Evolutionary conservation across 2,113 vertebrate genomes (phyloP).

Genomic region (Rhynchomys soricoides): DNA sequence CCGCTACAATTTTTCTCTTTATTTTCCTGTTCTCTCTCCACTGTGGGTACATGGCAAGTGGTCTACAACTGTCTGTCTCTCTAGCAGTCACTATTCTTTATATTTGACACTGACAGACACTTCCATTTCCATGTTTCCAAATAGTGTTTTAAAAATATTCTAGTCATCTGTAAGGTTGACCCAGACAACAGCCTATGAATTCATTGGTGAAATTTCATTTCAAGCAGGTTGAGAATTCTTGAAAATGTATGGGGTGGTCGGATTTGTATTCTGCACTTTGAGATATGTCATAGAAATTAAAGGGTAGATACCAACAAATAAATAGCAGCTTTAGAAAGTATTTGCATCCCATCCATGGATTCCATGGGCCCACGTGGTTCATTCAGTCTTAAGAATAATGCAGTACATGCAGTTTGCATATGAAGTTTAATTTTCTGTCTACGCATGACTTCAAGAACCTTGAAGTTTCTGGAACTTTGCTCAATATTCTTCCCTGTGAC

Average conservation of each 20-base stretch:
- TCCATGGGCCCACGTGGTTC: not conserved
- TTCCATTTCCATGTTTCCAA: conserved; percentile 52
- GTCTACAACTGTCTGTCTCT: not conserved
- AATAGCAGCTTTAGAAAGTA: not conserved
- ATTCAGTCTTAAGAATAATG: not conserved
- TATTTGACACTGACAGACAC: not conserved
- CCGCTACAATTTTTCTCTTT: not conserved
- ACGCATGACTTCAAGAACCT: not conserved
- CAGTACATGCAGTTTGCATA: not conserved
- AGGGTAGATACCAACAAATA: not conserved
- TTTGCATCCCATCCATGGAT: not conserved
- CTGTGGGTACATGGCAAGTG: conserved; percentile 13
- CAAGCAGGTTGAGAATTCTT: not conserved
- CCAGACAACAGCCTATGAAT: not conserved
- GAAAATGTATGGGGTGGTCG: not conserved
- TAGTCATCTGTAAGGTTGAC: conserved; percentile 2
- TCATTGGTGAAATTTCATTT: conserved; percentile 39
- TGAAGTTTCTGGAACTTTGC: not conserved
- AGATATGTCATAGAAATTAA: not conserved
- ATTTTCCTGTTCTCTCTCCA: not conserved
- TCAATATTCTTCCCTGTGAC: not conserved
- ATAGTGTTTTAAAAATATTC: conserved; percentile 45
- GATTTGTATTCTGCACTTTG: not conserved
- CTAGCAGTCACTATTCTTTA: not conserved
- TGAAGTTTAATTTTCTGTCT: conserved; percentile 29